A percentile compares a stretch with the other conserved stretches of the same genome.
phyloP scores from a whole-genome alignment of 1,140 invertebrate species.

The Dolichoris vasculosae region DNA sequence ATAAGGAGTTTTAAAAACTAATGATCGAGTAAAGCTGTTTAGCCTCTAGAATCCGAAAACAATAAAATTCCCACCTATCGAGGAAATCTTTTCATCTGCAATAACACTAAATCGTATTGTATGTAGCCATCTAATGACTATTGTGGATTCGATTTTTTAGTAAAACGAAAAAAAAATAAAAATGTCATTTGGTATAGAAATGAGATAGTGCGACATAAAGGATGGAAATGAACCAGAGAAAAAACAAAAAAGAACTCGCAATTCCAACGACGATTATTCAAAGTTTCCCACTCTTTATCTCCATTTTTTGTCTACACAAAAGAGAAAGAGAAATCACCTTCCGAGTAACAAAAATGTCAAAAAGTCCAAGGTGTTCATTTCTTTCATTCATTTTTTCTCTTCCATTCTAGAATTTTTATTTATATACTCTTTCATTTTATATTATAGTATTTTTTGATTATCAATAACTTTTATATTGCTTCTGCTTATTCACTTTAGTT shows the following conservation, averaged over 20 bases:
- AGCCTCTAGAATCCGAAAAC: slow-evolving; percentile 47
- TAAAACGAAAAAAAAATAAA: slow-evolving; percentile 51
- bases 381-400: slow-evolving; percentile 7
- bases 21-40: slow-evolving; percentile 38
- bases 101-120: slow-evolving; percentile 52
- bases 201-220: not conserved
- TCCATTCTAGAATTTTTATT: slow-evolving; percentile 48
- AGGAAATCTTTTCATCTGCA: slow-evolving; percentile 48
- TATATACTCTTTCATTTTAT: slow-evolving; percentile 44
- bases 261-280: slow-evolving; percentile 52
- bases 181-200: not conserved
- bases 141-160: slow-evolving; percentile 49
- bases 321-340: slow-evolving; percentile 49
- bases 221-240: slow-evolving; percentile 2
- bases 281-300: slow-evolving; percentile 36
- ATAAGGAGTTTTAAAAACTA: slow-evolving; percentile 45
- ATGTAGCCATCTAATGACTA: slow-evolving; percentile 50
- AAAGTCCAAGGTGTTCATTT: slow-evolving; percentile 29
- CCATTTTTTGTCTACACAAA: slow-evolving; percentile 49
- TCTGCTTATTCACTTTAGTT: not conserved
- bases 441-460: slow-evolving; percentile 25
- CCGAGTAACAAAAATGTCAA: slow-evolving; percentile 38
- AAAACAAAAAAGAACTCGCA: slow-evolving; percentile 46
- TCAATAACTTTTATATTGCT: not conserved
- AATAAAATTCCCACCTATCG: slow-evolving; percentile 38